Percentiles rank a stretch among this genome's conserved stretches.
phyloP scores from a whole-genome alignment of 2,888 invertebrate genomes.

The Oxytorus armatus region DNA sequence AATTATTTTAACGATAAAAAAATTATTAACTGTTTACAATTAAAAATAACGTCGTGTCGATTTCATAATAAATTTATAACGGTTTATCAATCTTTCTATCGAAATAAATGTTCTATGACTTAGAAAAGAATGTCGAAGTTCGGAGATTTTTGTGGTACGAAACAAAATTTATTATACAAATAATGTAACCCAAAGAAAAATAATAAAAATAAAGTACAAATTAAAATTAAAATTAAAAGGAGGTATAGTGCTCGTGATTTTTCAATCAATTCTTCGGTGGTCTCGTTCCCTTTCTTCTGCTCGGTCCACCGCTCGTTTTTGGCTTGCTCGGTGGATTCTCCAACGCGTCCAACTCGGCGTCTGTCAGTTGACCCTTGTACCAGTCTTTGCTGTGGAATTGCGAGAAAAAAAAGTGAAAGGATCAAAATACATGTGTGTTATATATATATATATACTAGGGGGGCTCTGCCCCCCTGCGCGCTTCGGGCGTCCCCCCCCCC shows the following conservation, averaged over 20 bases:
- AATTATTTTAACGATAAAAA: too few relatives aligned
- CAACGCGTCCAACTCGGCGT: constrained; percentile 91
- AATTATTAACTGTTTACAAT: too few relatives aligned
- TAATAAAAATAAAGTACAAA: constrained; percentile 51
- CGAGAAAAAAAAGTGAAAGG: constrained; percentile 67
- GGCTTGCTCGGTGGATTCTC: constrained; percentile 91
- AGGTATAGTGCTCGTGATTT: constrained; percentile 10
- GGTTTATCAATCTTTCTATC: not conserved
- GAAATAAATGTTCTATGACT: not conserved
- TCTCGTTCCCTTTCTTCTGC: constrained; percentile 84
- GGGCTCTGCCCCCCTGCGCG: too few relatives aligned
- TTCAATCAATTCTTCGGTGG: constrained; percentile 77
- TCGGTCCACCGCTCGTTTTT: constrained; percentile 86
- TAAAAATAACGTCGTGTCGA: too few relatives aligned
- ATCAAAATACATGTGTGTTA: too few relatives aligned
- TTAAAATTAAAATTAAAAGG: constrained; percentile 26
- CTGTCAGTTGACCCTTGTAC: constrained; percentile 94
- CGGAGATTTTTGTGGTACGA: constrained; percentile 36
- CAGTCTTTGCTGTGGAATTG: constrained; percentile 90
- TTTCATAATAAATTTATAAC: too few relatives aligned
- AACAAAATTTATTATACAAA: constrained; percentile 74
- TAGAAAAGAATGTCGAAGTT: not conserved
- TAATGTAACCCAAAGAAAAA: constrained; percentile 62
- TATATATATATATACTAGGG: too few relatives aligned
- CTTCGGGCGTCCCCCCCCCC: too few relatives aligned